Evolutionary conservation across 2,888 invertebrate genomes (phyloP), one percentile per base, ranked within the genome.

Genomic region (Gari tellinella): DNA sequence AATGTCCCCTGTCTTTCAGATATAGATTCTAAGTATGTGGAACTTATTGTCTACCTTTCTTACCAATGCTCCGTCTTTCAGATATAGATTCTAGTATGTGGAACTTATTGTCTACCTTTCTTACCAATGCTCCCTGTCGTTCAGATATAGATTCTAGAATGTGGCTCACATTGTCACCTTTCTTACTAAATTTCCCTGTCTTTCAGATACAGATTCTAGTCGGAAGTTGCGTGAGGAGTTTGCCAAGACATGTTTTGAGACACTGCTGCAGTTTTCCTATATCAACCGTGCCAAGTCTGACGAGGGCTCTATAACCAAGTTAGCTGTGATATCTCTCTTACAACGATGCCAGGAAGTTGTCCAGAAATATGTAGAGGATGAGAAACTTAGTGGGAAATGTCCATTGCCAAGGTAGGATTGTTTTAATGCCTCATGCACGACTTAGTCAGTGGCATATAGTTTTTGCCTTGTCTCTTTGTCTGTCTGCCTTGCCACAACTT

Each of bases 191-290:
- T n/a, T n/a, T n/a, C n/a, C n/a, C n/a, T n/a, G n/a, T n/a, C 10
- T 86, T 88, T 12, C 91, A 94, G 96, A 95, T 88, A 95, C 95
- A 81, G 97, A 96, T 89, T 94, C 95, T 70, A 96, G 96, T 88
- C 93, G 92, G 12, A 92, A 96, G 72, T 94, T 98, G 80, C 93
- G 98, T 19, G 98, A 99, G 92, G 98, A 98, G 90, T 98, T 99
- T 93, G 98, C 99, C 49, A 96, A 98, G 90, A 96, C 96, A 0
- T 99, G 99, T 90, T 99, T 99, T 90, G 98, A 99, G 92, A 98
- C 98, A 0, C 93, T 99, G 25, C 93, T 99, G 51, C 97, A 98
- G 92, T 98, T 98, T 93, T 98, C 98, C 0, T 94, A 92, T 82
- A 86, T 92, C 96, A 86, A 84, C 41, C 78, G 82, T 62, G 70